Evolutionary conservation across 2,888 invertebrate species (phyloP).

Genomic region (Anoplius nigerrimus): DNA sequence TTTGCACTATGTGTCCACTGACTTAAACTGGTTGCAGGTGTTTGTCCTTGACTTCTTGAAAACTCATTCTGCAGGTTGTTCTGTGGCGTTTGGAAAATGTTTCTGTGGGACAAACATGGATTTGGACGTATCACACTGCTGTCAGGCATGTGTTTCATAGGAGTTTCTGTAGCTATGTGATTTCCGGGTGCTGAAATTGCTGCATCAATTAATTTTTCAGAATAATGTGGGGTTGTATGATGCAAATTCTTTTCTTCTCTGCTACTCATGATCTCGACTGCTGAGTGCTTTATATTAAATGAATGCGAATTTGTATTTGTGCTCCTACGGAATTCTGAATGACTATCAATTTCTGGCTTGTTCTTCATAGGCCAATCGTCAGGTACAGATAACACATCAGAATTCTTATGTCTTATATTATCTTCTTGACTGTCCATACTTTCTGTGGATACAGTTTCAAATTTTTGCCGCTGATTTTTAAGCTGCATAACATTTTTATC

Average conservation of each 20-base stretch:
- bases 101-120: constrained; percentile 64
- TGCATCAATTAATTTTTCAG: no score
- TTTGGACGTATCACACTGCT: constrained; percentile 51
- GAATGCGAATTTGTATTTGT: not conserved
- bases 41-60: constrained; percentile 52
- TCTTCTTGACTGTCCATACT: constrained; percentile 9
- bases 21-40: constrained; percentile 63
- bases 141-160: constrained; percentile 60
- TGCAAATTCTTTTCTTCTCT: no score
- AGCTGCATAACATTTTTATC: constrained; percentile 7
- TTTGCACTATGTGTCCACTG: constrained; percentile 55
- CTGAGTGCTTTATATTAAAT: not conserved
- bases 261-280: not conserved
- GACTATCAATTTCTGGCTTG: not conserved
- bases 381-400: no score
- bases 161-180: constrained; percentile 57
- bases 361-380: not conserved
- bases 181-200: constrained; percentile 3
- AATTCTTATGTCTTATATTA: no score
- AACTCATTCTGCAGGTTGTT: constrained; percentile 48
- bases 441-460: constrained; percentile 4
- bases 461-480: not conserved
- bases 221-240: no score
- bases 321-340: constrained; percentile 5
- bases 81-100: constrained; percentile 66